Evolutionary conservation across 2,888 invertebrate species (phyloP).

Genomic region (Oxystoma pomonae): DNA sequence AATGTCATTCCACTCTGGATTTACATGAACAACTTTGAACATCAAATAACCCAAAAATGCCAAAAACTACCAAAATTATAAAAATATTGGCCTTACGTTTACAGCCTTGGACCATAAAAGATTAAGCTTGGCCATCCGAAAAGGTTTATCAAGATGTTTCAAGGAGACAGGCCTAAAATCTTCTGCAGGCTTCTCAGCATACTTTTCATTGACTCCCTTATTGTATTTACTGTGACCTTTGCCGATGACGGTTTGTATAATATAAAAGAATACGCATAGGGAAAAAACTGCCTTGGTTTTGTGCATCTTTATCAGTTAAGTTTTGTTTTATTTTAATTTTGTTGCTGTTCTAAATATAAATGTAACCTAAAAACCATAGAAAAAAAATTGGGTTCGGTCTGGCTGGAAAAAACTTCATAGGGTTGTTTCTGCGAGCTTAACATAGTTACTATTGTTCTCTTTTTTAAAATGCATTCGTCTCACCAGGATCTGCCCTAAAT

Average conservation of each 20-base stretch:
- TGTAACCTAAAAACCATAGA: too few relatives aligned
- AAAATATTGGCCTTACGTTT: slow-evolving; percentile 57
- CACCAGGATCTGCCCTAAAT: too few relatives aligned
- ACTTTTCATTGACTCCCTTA: slow-evolving; percentile 52
- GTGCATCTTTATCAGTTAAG: background rate
- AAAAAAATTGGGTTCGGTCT: too few relatives aligned
- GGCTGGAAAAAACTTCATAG: too few relatives aligned
- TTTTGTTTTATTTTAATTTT: background rate
- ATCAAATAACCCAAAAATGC: too few relatives aligned
- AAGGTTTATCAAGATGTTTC: slow-evolving; percentile 75
- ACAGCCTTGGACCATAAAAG: slow-evolving; percentile 87
- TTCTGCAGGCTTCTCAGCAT: slow-evolving; percentile 21
- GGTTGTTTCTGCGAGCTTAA: too few relatives aligned
- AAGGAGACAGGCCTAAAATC: slow-evolving; percentile 49
- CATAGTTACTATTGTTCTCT: too few relatives aligned
- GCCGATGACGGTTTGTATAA: background rate
- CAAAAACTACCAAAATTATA: background rate
- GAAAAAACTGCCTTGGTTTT: background rate
- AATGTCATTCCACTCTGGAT: too few relatives aligned
- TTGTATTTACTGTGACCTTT: slow-evolving; percentile 59
- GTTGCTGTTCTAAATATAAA: too few relatives aligned
- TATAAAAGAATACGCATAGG: background rate
- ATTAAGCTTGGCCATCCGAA: slow-evolving; percentile 87
- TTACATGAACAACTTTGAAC: too few relatives aligned
- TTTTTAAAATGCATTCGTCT: too few relatives aligned